phyloP scores from a whole-genome alignment of 2,888 invertebrate genomes.

The Drosophila lacicola region DNA sequence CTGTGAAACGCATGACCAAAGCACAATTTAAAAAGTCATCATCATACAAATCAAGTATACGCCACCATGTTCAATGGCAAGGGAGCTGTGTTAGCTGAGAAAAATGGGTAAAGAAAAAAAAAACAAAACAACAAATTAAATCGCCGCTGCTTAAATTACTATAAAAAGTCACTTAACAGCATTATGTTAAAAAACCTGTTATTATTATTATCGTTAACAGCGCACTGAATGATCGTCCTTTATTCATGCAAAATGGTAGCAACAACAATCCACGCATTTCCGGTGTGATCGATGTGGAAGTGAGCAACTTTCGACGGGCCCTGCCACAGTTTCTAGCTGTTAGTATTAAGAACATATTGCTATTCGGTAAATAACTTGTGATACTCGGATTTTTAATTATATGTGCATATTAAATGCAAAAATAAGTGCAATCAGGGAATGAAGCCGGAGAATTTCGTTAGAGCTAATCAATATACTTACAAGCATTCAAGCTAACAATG shows the following conservation, averaged over 20 bases:
- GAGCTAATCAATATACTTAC: neutral
- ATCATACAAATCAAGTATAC: constrained; percentile 41
- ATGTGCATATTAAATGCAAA: constrained; percentile 1
- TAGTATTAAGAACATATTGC: constrained; percentile 91
- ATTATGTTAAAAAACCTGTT: constrained; percentile 2
- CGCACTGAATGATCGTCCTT: constrained; percentile 81
- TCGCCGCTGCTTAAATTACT: neutral
- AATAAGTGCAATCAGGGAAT: constrained; percentile 29
- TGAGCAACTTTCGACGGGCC: constrained; percentile 86
- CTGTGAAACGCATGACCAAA: constrained; percentile 8
- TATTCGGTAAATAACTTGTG: constrained; percentile 87
- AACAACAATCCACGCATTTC: constrained; percentile 59
- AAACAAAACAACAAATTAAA: constrained; percentile 4
- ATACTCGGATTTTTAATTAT: constrained; percentile 20
- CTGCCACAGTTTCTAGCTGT: constrained; percentile 92
- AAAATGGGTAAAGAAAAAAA: constrained; percentile 65
- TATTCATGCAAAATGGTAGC: constrained; percentile 82
- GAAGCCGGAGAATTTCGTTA: constrained; percentile 17
- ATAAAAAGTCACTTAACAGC: neutral
- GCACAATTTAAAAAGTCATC: constrained; percentile 21
- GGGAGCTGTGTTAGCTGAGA: constrained; percentile 52
- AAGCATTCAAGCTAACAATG: neutral
- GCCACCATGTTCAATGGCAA: constrained; percentile 67
- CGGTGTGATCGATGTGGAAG: constrained; percentile 70
- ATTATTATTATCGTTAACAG: constrained; percentile 51